Base-by-base conservation (phyloP, 1,140 invertebrate species). In the Drosophila eugracilis region DNA sequence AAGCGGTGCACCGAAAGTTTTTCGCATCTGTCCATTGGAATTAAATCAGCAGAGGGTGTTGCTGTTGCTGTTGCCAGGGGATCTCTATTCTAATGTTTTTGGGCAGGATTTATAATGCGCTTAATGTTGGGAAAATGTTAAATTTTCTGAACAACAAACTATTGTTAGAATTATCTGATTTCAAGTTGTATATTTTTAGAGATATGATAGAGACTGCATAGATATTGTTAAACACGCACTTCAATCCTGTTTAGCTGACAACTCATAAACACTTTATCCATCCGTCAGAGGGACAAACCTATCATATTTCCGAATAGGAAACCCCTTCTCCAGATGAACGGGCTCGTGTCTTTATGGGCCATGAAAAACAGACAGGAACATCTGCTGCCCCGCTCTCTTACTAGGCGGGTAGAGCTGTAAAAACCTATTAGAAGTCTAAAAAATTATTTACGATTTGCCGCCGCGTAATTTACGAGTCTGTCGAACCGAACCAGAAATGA, bases 391-490 rank as follows among this genome's bases (percentile, higher is more conserved):
- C 39, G 30, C 14, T 26, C 19, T 48, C n/a, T n/a, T n/a, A n/a
- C 30, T 32, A 32, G 28, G n/a, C 32, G 21, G n/a, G n/a, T n/a
- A 41, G 47, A 50, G 54, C 59, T 49, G 71, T 42, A 79, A 69
- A 78, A 79, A 67, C 53, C 80, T 75, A 85, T 86, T 74, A 80
- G 73, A 62, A 74, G 81, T 85, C 81, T 52, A 74, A 41, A 83
- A n/a, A 74, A 86, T 85, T 81, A 85, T 86, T 86, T 86, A 86
- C 81, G 81, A 88, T 81, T 74, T 54, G 60, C 67, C 74, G 50
- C 34, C 50, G 63, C 63, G 66, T 86, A 88, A 86, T 86, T 86
- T 86, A 86, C 78, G 81, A 86, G 67, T 57, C 39, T 66, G 60
- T 78, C 59, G 57, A 65, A 49, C 39, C 55, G 58, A 44, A 45